These are phyloP conservation scores for Chrysotoxum bicinctum DNA, from an alignment of 2,888 invertebrate genomes.

Conservation along the genomic window DNA sequence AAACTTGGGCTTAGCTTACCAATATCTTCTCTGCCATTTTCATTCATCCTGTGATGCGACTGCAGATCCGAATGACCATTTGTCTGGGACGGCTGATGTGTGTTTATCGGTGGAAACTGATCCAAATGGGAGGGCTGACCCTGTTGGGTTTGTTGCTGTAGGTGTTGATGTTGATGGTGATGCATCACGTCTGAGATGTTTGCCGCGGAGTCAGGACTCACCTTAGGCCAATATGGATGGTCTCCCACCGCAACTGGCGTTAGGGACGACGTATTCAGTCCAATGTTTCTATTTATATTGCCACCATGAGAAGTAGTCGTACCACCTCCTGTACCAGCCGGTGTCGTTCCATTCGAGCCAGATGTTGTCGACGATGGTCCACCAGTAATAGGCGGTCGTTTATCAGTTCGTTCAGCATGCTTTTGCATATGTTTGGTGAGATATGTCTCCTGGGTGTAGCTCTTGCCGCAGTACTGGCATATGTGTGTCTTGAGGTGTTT, in stretches of 20 bases:
- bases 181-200: slow-evolving; percentile 85
- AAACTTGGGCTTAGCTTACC: slow-evolving; percentile 80
- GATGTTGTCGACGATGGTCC: slow-evolving; percentile 52
- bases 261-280: slow-evolving; percentile 72
- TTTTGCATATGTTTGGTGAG: slow-evolving; percentile 99
- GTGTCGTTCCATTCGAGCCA: slow-evolving; percentile 82
- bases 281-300: slow-evolving; percentile 74
- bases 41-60: slow-evolving; percentile 84
- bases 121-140: slow-evolving; percentile 82
- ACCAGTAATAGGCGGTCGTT: slow-evolving; percentile 91
- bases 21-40: slow-evolving; percentile 82
- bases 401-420: slow-evolving; percentile 96
- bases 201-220: slow-evolving; percentile 89
- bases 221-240: slow-evolving; percentile 93
- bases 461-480: slow-evolving; percentile 99
- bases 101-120: slow-evolving; percentile 75
- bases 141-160: slow-evolving; percentile 83
- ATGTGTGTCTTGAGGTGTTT: slow-evolving; percentile 99
- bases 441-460: slow-evolving; percentile 99
- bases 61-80: slow-evolving; percentile 88
- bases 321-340: slow-evolving; percentile 76
- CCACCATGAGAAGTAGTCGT: slow-evolving; percentile 62
- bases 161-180: slow-evolving; percentile 84
- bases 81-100: slow-evolving; percentile 77
- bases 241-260: slow-evolving; percentile 82